phyloP scores from a whole-genome alignment of 2,888 invertebrate species.

The Xylophagus ater region DNA sequence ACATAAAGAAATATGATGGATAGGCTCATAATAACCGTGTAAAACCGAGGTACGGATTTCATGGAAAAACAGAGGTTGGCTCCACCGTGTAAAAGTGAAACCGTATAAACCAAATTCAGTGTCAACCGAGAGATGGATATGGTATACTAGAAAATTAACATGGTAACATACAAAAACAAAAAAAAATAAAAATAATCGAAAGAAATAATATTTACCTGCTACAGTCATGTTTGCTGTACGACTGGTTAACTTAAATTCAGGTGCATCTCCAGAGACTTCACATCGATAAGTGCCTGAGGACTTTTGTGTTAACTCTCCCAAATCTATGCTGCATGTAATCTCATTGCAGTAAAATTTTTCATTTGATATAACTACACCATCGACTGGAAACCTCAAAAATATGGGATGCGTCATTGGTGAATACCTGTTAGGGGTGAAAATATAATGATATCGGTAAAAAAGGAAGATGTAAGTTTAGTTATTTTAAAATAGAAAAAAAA shows the following conservation, averaged over 20 bases:
- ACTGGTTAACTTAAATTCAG: constrained; percentile 45
- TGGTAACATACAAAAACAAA: too few species aligned
- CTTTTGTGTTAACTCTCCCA: constrained; percentile 30
- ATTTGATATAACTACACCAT: constrained; percentile 29
- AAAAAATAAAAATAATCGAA: too few species aligned
- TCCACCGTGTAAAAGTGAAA: too few species aligned
- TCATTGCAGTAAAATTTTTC: constrained; percentile 32
- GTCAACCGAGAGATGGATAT: background rate
- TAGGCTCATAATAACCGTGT: too few species aligned
- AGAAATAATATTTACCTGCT: constrained; percentile 44
- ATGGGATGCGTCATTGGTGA: constrained; percentile 32
- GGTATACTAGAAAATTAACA: background rate
- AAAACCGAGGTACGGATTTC: too few species aligned
- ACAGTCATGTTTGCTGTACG: constrained; percentile 46
- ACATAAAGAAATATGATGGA: too few species aligned
- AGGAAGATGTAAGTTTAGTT: too few species aligned
- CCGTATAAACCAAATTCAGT: too few species aligned
- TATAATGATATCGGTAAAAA: too few species aligned
- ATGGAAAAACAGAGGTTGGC: too few species aligned
- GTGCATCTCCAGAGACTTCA: constrained; percentile 50
- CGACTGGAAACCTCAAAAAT: constrained; percentile 30
- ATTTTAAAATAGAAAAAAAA: too few species aligned
- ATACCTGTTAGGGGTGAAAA: constrained; percentile 30
- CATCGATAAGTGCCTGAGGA: constrained; percentile 46
- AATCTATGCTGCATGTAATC: constrained; percentile 31